Base-by-base conservation (phyloP, 2,888 invertebrate species). In the Prosapia bicincta region DNA sequence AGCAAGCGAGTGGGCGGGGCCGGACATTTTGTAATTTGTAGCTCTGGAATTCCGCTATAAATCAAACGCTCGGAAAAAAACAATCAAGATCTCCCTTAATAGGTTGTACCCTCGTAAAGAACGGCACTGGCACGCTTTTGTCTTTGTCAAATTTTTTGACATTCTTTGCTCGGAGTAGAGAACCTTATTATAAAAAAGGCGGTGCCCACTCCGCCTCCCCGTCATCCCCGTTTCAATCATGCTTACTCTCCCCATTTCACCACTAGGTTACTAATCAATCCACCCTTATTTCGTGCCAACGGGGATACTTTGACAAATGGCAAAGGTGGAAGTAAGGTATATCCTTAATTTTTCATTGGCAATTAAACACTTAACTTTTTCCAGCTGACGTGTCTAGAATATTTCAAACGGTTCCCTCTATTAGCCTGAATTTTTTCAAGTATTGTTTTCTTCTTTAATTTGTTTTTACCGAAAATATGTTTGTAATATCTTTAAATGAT, bases 1-100 rank as follows among this genome's bases (percentile, higher is more conserved):
- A 54, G 54, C 54, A 20, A 54, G 10, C 2, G 20, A 20, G 13
- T 54, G 54, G 54, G 54, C 54, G 54, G 1, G 20, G 54, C 13
- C 15, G 38, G 38, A 69, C 65, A 69, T 69, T 69, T 69, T 26
- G 28, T 69, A 74, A 69, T 69, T 69, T 54, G 74, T 65, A 43
- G 30, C 69, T 6, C 69, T 66, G 65, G 69, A 69, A 74, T 74
- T 69, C 74, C 54, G 28, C 65, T 69, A 69, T 69, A 74, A 74
- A 74, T 74, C 74, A 74, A 69, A 26, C 68, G 25, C 26, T 20
- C 6, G 32, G 66, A 69, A 54, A 74, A 54, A 74, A 74, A 74
- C 74, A 74, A 74, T 74, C 74, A 65, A 30, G 74, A 69, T 26
- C 10, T 26, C 20, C 54, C 54, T 54, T 54, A 54, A 54, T 54